Base-by-base conservation (phyloP, 92 coral and sea anemone genomes). In the Epizoanthus ramosus region DNA sequence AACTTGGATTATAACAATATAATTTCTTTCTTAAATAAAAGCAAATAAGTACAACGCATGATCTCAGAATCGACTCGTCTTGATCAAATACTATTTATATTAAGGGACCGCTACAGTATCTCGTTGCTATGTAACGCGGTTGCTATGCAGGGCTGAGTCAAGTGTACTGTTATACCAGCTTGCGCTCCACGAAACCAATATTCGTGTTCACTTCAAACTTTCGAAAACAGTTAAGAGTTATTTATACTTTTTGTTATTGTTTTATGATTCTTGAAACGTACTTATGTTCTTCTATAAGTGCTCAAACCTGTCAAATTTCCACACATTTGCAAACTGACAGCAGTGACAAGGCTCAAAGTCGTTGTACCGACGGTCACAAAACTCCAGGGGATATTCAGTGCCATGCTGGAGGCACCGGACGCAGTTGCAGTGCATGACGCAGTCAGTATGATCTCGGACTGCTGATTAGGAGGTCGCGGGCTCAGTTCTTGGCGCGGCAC, bases 371-470 rank as follows among this genome's bases (percentile, higher is more conserved):
- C 72, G 33, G 72, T 18, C 72, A 67, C n/a, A 67, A 67, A 1
- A 43, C 45, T 25, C 16, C 45, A 67, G 33, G 16, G n/a, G n/a
- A 67, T 24, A 25, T 67, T 67, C 45, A 67, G 33, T 67, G 72
- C 72, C 72, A 67, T 25, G 4, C 33, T 43, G 72, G 72, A 67
- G 72, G 72, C 72, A 43, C 72, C 33, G 72, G 33, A 2, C n/a
- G 33, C 25, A 67, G n/a, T n/a, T n/a, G n/a, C n/a, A n/a, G n/a
- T n/a, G n/a, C n/a, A n/a, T n/a, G n/a, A n/a, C n/a, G n/a, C n/a
- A n/a, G n/a, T n/a, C n/a, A n/a, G n/a, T n/a, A n/a, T n/a, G n/a
- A n/a, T n/a, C n/a, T n/a, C n/a, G n/a, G n/a, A n/a, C n/a, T n/a
- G n/a, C n/a, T n/a, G n/a, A n/a, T n/a, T n/a, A n/a, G n/a, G n/a